Conservation (phyloP, 1,140 invertebrate genomes). For the Papilio glaucus region DNA sequence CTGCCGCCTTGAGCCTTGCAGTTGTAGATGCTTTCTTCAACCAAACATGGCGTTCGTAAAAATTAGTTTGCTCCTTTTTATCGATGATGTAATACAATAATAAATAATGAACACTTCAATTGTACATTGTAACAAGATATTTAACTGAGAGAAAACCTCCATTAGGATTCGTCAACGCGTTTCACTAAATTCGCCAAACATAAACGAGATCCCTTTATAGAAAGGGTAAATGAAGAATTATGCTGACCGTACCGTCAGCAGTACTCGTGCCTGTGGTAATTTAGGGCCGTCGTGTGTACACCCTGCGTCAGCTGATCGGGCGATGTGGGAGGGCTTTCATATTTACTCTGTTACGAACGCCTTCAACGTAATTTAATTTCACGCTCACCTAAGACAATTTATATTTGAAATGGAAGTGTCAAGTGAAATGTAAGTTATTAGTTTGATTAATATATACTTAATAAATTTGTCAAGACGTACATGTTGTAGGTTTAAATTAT, state of each 20-base stretch:
- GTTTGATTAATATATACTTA: background rate
- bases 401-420: slow-evolving; percentile 7
- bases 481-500: background rate
- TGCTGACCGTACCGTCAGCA: slow-evolving; percentile 21
- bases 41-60: too few species aligned
- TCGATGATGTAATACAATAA: too few species aligned
- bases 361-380: slow-evolving; percentile 4
- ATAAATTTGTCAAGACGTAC: background rate
- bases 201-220: slow-evolving; percentile 3
- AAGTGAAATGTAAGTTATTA: background rate
- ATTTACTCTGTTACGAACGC: background rate
- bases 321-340: background rate
- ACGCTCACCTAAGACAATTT: background rate
- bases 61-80: too few species aligned
- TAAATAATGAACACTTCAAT: too few species aligned
- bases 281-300: slow-evolving; percentile 4
- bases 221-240: slow-evolving; percentile 24
- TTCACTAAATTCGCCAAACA: slow-evolving; percentile 4
- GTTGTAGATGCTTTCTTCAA: too few species aligned
- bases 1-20: too few species aligned
- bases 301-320: slow-evolving; percentile 11
- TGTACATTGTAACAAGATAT: too few species aligned
- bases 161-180: background rate
- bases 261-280: background rate
- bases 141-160: too few species aligned